phyloP scores from a whole-genome alignment of 2,113 vertebrate genomes.

The Atractosteus spatula region DNA sequence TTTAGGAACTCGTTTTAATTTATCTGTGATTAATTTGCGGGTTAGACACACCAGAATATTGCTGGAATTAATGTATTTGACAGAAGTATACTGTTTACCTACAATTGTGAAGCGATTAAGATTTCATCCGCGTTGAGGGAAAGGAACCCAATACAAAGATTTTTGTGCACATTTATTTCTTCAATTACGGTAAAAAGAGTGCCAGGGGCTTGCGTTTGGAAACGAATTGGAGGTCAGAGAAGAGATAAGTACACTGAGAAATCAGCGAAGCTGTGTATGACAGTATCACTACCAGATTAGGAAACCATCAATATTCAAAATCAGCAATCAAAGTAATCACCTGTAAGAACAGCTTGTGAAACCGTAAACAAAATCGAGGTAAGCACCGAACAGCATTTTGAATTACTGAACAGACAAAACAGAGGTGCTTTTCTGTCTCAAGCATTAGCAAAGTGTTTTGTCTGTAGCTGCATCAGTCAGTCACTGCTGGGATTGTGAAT shows the following conservation, averaged over 20 bases:
- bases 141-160: no score
- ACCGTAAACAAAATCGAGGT: constrained; percentile 12
- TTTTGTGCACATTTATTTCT: no score
- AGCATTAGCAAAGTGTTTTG: background rate
- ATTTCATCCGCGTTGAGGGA: no score
- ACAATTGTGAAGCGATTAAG: no score
- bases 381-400: background rate
- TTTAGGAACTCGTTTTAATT: no score
- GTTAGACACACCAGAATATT: no score
- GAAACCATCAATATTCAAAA: constrained; percentile 5
- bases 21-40: no score
- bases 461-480: background rate
- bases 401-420: background rate
- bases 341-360: constrained; percentile 2
- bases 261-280: constrained; percentile 19
- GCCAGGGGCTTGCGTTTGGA: constrained; percentile 29
- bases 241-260: constrained; percentile 24
- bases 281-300: constrained; percentile 30
- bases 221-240: constrained; percentile 29
- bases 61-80: no score
- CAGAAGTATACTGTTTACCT: no score
- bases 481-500: background rate
- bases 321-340: background rate
- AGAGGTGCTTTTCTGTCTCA: no score
- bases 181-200: constrained; percentile 31